Evolutionary conservation across 2,797 vertebrate genomes (phyloP), one percentile per base, ranked within the genome.

Genomic region (Acipenser oxyrinchus): DNA sequence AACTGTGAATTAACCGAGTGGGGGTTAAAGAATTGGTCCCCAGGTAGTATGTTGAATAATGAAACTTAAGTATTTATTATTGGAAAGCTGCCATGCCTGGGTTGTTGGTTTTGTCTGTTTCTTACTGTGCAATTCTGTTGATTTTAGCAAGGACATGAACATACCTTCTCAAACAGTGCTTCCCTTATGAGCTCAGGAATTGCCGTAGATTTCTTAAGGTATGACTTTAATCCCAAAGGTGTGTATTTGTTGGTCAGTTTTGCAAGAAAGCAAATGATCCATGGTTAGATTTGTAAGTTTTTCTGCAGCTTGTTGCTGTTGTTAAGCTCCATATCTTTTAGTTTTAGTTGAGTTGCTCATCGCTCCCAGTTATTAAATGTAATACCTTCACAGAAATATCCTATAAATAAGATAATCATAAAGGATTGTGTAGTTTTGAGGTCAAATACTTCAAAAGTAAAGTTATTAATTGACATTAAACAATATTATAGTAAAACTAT

Each of bases 1-100:
- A 90, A 94, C 93, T 95, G 93, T 92, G 91, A 95, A 93, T 88
- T 86, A 89, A 87, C 80, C 81, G 77, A 83, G 86, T 4, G 87
- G 89, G 85, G 83, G 83, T 82, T 80, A 83, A 83, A 86, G 79
- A 85, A 82, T 82, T 80, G 79, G 83, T 88, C 90, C 87, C 86
- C 78, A 72, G 85, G 85, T 89, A 86, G 81, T 75, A 81, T 83
- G 84, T 81, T 88, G 82, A 37, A 37, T 37, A 37, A 37, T 37
- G 37, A 37, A 37, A 37, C 83, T 64, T 50, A 85, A 51, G 78
- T 91, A 91, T 92, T 92, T 91, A 91, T 89, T 89, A 70, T 51
- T 70, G 86, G 67, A 75, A 64, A 77, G 73, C 73, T 71, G 65
- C 76, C 77, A 73, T 75, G 71, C 74, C 71, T 76, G 37, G 37